Base-by-base conservation (phyloP, 2,113 vertebrate genomes). In the Astur gentilis region DNA sequence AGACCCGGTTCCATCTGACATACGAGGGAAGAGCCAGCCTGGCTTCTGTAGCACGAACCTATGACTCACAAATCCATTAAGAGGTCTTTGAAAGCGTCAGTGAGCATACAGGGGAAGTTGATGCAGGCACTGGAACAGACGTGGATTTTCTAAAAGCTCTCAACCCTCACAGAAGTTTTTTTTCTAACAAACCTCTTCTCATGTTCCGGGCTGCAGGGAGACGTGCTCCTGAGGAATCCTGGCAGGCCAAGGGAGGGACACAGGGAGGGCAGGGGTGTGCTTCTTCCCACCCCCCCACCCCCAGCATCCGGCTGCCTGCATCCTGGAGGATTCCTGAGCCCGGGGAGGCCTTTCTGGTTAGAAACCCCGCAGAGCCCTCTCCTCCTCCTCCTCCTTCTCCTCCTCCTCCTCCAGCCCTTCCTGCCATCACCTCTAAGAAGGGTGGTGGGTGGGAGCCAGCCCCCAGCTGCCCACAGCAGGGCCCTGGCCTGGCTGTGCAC, bases 91-190 rank as follows among this genome's bases (percentile, higher is more conserved):
- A 19, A 22, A 52, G 72, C 4, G 11, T 12, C 21, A 7, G 5
- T 1, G 20, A 19, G 42, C 4, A 2, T 1, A 8, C 31, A 15
- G 72, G 34, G 10, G 52, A 57, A 60, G 17, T 4, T 11, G 29
- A 38, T 26, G 22, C 57, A 1, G 4, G 26, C 21, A 3, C 57
- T 31, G 2, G 3, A 7, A 50, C 1, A 57, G 34, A 38, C 1
- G 10, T 0, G 2, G 34, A 29, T 58, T 61, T 76, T 34, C 57
- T 19, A 32, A 66, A 40, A 13, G 36, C 77, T 79, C 71, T 44
- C 23, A 70, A 12, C 11, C 16, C 20, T 19, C 16, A 11, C 13
- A 5, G 16, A 47, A 47, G 29, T 11, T 13, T 27, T 47, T 47
- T 47, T 52, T 22, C 23, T 58, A 54, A 16, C 7, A 54, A 67